Evolutionary conservation across 2,113 vertebrate genomes (phyloP), one percentile per base, ranked within the genome.

Genomic region (Carettochelys insculpta): DNA sequence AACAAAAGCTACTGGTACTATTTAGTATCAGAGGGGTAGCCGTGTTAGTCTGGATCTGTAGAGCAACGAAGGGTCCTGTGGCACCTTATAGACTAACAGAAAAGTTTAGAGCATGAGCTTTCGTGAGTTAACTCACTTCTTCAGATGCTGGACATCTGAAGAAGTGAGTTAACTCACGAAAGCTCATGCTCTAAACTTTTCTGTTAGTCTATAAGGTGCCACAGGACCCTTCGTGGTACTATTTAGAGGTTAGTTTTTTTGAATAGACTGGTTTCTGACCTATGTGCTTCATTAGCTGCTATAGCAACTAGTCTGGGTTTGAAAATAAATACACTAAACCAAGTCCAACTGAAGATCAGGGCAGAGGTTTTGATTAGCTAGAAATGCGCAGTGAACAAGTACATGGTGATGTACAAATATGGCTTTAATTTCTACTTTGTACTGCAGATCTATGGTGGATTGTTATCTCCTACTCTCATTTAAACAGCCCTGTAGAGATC

Each of bases 191-290:
- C n/a, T n/a, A n/a, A n/a, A n/a, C n/a, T n/a, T n/a, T n/a, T n/a
- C n/a, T n/a, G n/a, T n/a, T n/a, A n/a, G n/a, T n/a, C n/a, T n/a
- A n/a, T n/a, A n/a, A n/a, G n/a, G n/a, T n/a, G n/a, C n/a, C n/a
- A n/a, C n/a, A n/a, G n/a, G n/a, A n/a, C n/a, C n/a, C n/a, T n/a
- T n/a, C n/a, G n/a, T 68, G 34, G 50, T 61, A 1, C 5, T 48
- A 25, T 6, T 0, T 0, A 12, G 45, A 56, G 78, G 16, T 45
- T 76, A 1, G 19, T 77, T 80, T 11, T 78, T 71, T n/a, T 52
- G 61, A 68, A 38, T 68, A 68, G 16, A 0, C 14, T 38, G 22
- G 6, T 41, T 81, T 45, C 77, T 81, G 43, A 79, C 20, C 38
- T 50, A 4, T 8, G 0, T 5, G 10, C 29, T 50, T 6, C 79